Evolutionary conservation across 2,797 vertebrate species (phyloP), one percentile per base, ranked within the genome.

Genomic region (Hyperoplus immaculatus): DNA sequence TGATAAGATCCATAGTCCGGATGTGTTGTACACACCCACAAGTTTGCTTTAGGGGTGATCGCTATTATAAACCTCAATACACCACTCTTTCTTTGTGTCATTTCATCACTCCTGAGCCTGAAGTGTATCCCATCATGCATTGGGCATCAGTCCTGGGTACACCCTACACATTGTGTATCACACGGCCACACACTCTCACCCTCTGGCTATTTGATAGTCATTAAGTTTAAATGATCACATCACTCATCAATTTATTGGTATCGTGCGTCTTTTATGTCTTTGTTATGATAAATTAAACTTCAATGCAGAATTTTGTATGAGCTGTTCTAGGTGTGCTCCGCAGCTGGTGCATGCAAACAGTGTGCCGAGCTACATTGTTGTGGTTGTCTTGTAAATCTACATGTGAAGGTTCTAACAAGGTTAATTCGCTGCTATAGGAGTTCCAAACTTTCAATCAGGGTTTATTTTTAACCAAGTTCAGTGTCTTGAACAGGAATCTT

Each of bases 381-480:
- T 59, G 42, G 18, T n/a, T n/a, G 1, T 5, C 41, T 21, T 38
- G 21, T 36, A 70, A 72, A 69, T 78, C 36, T 49, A 53, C 21
- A 69, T 57, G 60, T n/a, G 55, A 76, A 64, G 42, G 53, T 18
- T 81, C 62, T 82, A 66, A 66, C 69, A 75, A 69, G 67, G 78
- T 74, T 76, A 86, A 89, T 86, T 79, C 87, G 63, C 46, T 72
- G 41, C 75, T 36, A 62, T 45, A 61, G 21, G 62, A 53, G 78
- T 82, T 85, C 62, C 63, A 41, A 70, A 63, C 54, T 84, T 84
- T 45, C 77, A 88, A 80, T 77, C 43, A 39, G 57, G 56, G 77
- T n/a, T n/a, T 90, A 72, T 88, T 88, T 88, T 83, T 88, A 86
- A 69, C 72, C 61, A 59, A 53, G 50, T 69, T 82, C 21, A 60